Evolutionary conservation across 2,113 vertebrate species (phyloP), one percentile per base, ranked within the genome.

Genomic region (Cyprinodon variegatus): DNA sequence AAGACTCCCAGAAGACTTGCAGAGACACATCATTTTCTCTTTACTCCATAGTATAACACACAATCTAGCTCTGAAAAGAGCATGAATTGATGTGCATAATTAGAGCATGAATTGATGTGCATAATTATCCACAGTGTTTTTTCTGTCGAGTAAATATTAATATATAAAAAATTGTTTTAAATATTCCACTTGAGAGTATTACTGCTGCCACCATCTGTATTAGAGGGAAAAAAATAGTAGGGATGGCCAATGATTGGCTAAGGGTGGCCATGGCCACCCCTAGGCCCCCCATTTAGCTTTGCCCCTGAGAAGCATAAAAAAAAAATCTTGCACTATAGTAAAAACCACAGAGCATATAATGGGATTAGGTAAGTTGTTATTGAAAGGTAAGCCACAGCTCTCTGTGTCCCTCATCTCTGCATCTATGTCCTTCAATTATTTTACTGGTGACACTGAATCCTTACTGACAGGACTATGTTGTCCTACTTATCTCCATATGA

Each of bases 401-500:
- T 61, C 11, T 48, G 8, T 38, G 61, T 77, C 20, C 37, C 63
- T 57, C 38, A 65, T 61, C 40, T 36, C 45, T 40, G 39, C 59
- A 37, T 63, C 70, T 4, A 29, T 40, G 70, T 68, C 59, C 48
- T 62, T 83, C n/a, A 46, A 20, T 57, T 61, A 38, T 59, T 53
- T 37, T 37, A 65, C 2, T 48, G 20, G 36, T 48, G 66, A 77
- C n/a, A 65, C 61, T 50, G 75, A 77, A 60, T 38, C n/a, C 50
- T 45, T 38, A 48, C 59, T 41, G 17, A 66, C 17, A 17, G 13
- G 37, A 41, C 29, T 17, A 3, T 48, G 62, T 40, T 37, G 76
- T 68, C 37, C 74, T 77, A 76, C 82, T 69, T 59, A 86, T 76
- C 29, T 72, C 36, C 29, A 79, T 64, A n/a, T 59, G 40, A 63